phyloP scores from a whole-genome alignment of 2,797 vertebrate genomes.

The Loriculus beryllinus region DNA sequence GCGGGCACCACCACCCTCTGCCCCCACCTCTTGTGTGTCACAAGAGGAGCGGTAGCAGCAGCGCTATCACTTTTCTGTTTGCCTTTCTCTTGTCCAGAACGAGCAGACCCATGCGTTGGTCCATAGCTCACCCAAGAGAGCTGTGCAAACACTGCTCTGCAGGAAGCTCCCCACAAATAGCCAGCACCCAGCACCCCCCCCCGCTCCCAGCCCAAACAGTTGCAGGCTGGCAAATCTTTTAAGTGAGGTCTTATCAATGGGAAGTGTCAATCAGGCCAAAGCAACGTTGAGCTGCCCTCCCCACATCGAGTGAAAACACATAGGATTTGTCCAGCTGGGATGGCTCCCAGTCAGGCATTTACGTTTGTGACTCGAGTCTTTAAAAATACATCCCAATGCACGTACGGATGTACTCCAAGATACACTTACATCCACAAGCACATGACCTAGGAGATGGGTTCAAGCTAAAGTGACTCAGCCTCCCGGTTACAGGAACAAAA shows the following conservation, averaged over 20 bases:
- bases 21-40: accelerated
- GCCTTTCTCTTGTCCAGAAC: not conserved
- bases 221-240: not conserved
- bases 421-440: slow-evolving; percentile 26
- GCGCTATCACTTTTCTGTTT: not conserved
- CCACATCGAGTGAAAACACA: not conserved
- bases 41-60: not conserved
- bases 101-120: not conserved
- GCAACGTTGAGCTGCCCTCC: not conserved
- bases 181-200: not conserved
- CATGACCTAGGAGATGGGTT: slow-evolving; percentile 46
- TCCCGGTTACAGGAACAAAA: slow-evolving; percentile 48
- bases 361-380: not conserved
- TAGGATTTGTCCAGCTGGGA: not conserved
- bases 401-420: not conserved
- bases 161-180: not conserved
- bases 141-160: not conserved
- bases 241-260: not conserved
- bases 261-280: not conserved
- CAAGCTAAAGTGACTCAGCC: slow-evolving; percentile 50
- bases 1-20: not conserved
- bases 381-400: slow-evolving; percentile 34
- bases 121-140: not conserved
- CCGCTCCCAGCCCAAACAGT: not conserved
- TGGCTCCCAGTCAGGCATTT: slow-evolving; percentile 6